phyloP scores from a whole-genome alignment of 2,113 vertebrate genomes.

The Ciconia maguari region DNA sequence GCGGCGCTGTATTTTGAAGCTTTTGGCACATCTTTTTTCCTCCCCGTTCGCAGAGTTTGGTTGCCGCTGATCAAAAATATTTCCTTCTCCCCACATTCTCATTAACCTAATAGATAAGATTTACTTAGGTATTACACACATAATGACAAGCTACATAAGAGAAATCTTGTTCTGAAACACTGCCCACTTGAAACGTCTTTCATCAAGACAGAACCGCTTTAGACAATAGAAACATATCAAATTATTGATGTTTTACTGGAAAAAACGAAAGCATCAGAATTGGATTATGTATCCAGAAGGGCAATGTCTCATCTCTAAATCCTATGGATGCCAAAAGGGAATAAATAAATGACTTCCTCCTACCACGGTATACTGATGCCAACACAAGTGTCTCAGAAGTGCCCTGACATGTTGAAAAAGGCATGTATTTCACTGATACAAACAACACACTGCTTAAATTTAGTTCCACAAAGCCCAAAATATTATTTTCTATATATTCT shows the following conservation, averaged over 20 bases:
- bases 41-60: conserved; percentile 61
- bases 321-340: background rate
- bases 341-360: conserved; percentile 38
- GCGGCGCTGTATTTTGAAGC: conserved; percentile 75
- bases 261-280: background rate
- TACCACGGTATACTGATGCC: background rate
- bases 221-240: conserved; percentile 24
- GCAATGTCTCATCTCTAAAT: conserved; percentile 6
- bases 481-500: background rate
- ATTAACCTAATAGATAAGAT: conserved; percentile 75
- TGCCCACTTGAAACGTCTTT: conserved; percentile 51
- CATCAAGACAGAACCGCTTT: conserved; percentile 45
- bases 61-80: conserved; percentile 72
- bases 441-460: background rate
- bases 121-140: conserved; percentile 54
- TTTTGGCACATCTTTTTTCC: conserved; percentile 56
- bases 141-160: conserved; percentile 64
- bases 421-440: background rate
- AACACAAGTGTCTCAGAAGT: background rate
- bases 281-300: background rate
- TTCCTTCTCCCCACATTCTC: conserved; percentile 70
- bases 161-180: conserved; percentile 54
- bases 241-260: conserved; percentile 55
- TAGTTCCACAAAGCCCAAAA: background rate
- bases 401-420: background rate